These are phyloP conservation scores for Colletes latitarsis DNA, from an alignment of 1,140 invertebrate genomes.

Conservation along the genomic window DNA sequence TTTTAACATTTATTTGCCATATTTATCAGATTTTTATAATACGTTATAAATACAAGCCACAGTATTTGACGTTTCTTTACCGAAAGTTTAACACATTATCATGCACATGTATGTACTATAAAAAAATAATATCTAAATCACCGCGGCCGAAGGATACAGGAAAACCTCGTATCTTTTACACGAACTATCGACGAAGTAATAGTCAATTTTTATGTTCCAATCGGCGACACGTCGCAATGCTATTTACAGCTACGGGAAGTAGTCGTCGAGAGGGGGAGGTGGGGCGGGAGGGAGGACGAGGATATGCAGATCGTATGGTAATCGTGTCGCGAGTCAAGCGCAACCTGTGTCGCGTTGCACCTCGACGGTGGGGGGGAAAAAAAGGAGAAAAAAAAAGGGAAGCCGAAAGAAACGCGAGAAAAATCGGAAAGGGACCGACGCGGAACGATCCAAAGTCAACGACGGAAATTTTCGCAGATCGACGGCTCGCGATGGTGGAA, in stretches of 20 bases:
- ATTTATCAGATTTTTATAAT: too few species aligned
- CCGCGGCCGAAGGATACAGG: neutral
- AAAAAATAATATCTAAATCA: too few species aligned
- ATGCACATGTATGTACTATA: too few species aligned
- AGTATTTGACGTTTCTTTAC: too few species aligned
- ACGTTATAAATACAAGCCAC: too few species aligned
- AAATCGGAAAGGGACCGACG: neutral
- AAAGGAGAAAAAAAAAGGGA: neutral
- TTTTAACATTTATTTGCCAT: too few species aligned
- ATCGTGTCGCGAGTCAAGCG: conserved; percentile 72
- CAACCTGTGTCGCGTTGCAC: conserved; percentile 71
- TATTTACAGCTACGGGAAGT: conserved; percentile 71
- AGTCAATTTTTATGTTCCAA: conserved; percentile 33
- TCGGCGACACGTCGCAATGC: conserved; percentile 37
- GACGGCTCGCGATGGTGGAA: neutral
- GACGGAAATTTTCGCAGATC: conserved; percentile 44
- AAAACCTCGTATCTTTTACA: neutral
- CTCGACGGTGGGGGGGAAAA: conserved; percentile 32
- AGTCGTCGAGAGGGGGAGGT: conserved; percentile 42
- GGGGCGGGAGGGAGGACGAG: conserved; percentile 27
- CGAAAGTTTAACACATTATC: too few species aligned
- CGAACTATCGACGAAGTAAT: neutral
- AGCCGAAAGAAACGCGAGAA: neutral
- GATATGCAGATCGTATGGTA: conserved; percentile 79
- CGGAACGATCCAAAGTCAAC: conserved; percentile 19